Evolutionary conservation across 2,113 vertebrate species (phyloP).

Genomic region (Psettodes erumei): DNA sequence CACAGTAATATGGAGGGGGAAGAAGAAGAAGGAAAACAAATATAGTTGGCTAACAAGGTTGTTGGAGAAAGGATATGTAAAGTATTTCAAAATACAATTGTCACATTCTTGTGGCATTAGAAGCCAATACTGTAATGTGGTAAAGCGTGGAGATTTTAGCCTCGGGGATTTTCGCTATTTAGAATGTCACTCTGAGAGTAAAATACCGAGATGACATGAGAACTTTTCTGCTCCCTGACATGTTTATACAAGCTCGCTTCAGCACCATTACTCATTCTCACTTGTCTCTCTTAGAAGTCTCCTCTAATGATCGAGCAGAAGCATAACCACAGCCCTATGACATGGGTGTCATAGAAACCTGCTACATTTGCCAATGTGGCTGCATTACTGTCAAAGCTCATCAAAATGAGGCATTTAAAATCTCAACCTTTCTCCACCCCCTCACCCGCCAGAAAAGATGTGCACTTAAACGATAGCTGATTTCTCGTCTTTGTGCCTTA

Average conservation of each 20-base stretch:
- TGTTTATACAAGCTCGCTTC: slow-evolving; percentile 80
- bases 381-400: slow-evolving; percentile 81
- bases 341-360: slow-evolving; percentile 78
- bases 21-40: slow-evolving; percentile 75
- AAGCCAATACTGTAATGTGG: slow-evolving; percentile 68
- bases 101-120: slow-evolving; percentile 72
- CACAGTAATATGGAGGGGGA: slow-evolving; percentile 65
- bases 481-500: slow-evolving; percentile 67
- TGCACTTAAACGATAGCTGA: slow-evolving; percentile 70
- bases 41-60: slow-evolving; percentile 76
- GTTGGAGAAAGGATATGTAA: slow-evolving; percentile 67
- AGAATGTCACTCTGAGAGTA: slow-evolving; percentile 76
- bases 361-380: slow-evolving; percentile 77
- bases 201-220: slow-evolving; percentile 77
- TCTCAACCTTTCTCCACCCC: slow-evolving; percentile 73
- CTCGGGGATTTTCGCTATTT: slow-evolving; percentile 75
- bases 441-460: slow-evolving; percentile 66
- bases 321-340: slow-evolving; percentile 75
- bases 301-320: slow-evolving; percentile 77
- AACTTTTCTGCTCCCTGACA: slow-evolving; percentile 82
- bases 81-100: slow-evolving; percentile 69
- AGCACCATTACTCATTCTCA: slow-evolving; percentile 79
- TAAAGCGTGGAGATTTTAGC: slow-evolving; percentile 65
- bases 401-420: slow-evolving; percentile 75
- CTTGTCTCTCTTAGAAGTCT: slow-evolving; percentile 79